Percentiles rank a stretch among this genome's conserved stretches.
These are phyloP conservation scores for Psephotus haematonotus DNA, from an alignment of 2,113 vertebrate species.

Conservation along the genomic window DNA sequence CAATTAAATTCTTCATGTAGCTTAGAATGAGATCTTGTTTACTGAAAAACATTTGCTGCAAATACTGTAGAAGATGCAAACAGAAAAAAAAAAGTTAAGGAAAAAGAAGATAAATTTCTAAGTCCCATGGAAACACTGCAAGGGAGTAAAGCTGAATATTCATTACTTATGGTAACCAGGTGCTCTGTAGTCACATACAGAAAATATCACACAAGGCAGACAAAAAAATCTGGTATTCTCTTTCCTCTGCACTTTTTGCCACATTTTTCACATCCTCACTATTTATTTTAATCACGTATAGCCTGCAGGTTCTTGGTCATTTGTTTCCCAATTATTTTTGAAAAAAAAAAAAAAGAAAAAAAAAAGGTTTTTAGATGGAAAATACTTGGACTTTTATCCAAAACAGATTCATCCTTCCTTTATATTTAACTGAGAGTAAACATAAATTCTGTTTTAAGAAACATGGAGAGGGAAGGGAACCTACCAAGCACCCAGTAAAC, in stretches of 20 bases:
- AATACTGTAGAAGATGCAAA: not conserved
- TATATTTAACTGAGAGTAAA: not conserved
- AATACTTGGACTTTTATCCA: not conserved
- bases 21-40: not conserved
- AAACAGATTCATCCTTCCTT: not conserved
- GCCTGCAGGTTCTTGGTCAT: not conserved
- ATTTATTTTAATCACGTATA: not conserved
- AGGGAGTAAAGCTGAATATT: not conserved
- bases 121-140: not conserved
- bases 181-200: not conserved
- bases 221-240: not conserved
- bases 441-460: not conserved
- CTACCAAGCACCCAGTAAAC: not conserved
- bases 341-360: accelerated
- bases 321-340: not conserved
- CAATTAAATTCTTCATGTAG: not conserved
- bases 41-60: accelerated
- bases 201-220: not conserved
- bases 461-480: not conserved
- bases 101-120: not conserved
- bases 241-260: not conserved
- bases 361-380: not conserved
- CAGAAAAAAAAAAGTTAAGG: not conserved
- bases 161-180: not conserved
- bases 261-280: not conserved